Evolutionary conservation across 2,113 vertebrate genomes (phyloP).

Genomic region (Cochlearius cochlearius): DNA sequence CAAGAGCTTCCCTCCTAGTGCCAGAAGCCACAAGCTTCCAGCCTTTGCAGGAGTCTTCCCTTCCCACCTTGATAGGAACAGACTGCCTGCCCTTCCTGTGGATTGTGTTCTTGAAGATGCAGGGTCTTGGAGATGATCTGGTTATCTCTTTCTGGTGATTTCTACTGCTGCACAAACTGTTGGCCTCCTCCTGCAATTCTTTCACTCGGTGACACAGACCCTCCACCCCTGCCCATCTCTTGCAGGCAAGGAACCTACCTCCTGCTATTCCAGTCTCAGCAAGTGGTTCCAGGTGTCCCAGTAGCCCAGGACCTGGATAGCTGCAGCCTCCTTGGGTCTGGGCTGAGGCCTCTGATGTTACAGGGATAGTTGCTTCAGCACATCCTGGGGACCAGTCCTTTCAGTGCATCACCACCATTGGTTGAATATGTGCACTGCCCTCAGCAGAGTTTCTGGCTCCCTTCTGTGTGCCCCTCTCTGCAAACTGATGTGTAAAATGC

Average conservation of each 20-base stretch:
- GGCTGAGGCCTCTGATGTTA: background rate
- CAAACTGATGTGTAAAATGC: background rate
- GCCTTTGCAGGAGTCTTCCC: background rate
- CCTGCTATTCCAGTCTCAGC: background rate
- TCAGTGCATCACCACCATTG: background rate
- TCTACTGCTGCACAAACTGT: background rate
- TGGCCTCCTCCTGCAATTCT: background rate
- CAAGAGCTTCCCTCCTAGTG: background rate
- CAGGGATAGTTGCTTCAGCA: background rate
- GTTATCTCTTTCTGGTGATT: background rate
- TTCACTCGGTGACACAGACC: background rate
- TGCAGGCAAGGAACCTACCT: background rate
- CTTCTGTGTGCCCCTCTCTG: background rate
- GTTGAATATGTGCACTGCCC: background rate
- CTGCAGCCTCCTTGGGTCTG: background rate
- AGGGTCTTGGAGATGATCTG: background rate
- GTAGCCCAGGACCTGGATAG: background rate
- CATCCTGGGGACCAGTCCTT: background rate
- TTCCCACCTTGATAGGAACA: background rate
- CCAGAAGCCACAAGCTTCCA: background rate
- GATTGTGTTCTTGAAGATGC: background rate
- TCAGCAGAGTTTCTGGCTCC: background rate
- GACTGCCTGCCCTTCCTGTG: background rate
- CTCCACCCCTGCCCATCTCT: background rate
- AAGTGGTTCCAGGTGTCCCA: background rate